phyloP scores from a whole-genome alignment of 1,140 invertebrate genomes.

The Cyrtorhinus lividipennis region DNA sequence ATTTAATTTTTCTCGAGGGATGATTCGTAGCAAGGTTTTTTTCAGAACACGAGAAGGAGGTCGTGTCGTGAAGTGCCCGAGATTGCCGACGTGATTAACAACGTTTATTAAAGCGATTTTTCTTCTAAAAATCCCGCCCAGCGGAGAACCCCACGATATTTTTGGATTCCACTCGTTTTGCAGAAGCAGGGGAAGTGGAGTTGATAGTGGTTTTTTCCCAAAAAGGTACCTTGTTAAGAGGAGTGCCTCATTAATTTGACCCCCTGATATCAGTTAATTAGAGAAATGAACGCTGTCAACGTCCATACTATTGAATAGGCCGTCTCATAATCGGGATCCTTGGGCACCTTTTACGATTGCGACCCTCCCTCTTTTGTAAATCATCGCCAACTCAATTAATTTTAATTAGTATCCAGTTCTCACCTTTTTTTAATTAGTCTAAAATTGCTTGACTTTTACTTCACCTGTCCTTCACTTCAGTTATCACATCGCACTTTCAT shows the following conservation, averaged over 20 bases:
- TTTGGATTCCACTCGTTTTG: neutral
- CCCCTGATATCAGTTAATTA: neutral
- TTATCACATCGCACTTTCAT: too few species aligned
- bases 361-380: neutral
- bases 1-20: too few species aligned
- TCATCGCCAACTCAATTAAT: neutral
- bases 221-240: neutral
- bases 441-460: too few species aligned
- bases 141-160: neutral
- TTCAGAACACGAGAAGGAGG: too few species aligned
- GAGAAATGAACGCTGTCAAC: neutral
- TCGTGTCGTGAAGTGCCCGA: too few species aligned
- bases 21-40: too few species aligned
- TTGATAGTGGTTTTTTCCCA: too few species aligned
- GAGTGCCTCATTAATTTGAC: neutral
- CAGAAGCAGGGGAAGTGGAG: too few species aligned
- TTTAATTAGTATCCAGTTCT: neutral
- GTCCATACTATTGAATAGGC: neutral
- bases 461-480: too few species aligned
- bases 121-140: neutral
- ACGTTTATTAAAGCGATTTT: neutral
- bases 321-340: neutral
- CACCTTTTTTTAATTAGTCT: neutral
- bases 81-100: too few species aligned
- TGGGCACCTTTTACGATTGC: neutral